A percentile compares a stretch with the other conserved stretches of the same genome.
Conservation (phyloP, 2,888 invertebrate genomes). For the Saturnia japonica region DNA sequence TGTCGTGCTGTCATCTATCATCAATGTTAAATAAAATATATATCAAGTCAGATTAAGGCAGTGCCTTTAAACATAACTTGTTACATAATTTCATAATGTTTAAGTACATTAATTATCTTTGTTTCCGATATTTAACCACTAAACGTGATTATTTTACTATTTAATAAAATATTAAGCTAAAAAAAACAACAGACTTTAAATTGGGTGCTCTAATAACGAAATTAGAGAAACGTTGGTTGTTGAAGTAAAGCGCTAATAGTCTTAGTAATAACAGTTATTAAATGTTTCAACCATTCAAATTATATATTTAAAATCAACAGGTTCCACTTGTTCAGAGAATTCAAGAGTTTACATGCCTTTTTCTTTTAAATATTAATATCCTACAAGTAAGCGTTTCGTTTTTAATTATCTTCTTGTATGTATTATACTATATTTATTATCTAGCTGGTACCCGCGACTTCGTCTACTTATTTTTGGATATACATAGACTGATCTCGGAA, state of each 20-base stretch:
- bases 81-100: too few relatives aligned
- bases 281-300: slow-evolving; percentile 14
- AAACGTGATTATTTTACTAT: not conserved
- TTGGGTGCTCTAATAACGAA: not conserved
- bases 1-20: too few relatives aligned
- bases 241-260: slow-evolving; percentile 12
- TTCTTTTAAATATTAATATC: not conserved
- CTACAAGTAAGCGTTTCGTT: not conserved
- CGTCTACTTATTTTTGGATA: too few relatives aligned
- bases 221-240: not conserved
- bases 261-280: slow-evolving; percentile 11
- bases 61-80: too few relatives aligned
- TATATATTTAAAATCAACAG: slow-evolving; percentile 14
- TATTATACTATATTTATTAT: too few relatives aligned
- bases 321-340: slow-evolving; percentile 7
- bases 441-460: too few relatives aligned
- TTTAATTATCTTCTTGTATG: not conserved
- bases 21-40: too few relatives aligned
- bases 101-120: not conserved
- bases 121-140: not conserved
- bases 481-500: too few relatives aligned
- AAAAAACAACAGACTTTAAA: not conserved
- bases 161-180: not conserved
- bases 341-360: not conserved
- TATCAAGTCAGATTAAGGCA: too few relatives aligned